Evolutionary conservation across 64 coral and sea anemone genomes (phyloP), one percentile per base, ranked within the genome.

Genomic region (Montipora cactus): DNA sequence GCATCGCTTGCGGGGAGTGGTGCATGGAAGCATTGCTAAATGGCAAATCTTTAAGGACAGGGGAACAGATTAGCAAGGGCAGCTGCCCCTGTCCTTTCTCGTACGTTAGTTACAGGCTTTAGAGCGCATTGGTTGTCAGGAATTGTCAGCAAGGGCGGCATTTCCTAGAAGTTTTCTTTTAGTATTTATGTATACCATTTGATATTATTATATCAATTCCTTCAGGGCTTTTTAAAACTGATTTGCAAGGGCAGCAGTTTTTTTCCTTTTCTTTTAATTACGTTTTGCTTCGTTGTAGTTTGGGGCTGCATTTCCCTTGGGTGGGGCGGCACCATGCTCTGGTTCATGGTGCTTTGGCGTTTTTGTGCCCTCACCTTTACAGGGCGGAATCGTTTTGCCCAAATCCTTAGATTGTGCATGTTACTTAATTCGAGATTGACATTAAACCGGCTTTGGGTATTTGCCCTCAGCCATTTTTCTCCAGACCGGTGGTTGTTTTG

Each of bases 211-310:
- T 68, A 4, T 68, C 13, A 67, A 14, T 67, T 15, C 19, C 66
- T 18, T 68, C 66, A 5, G 13, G 66, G 3, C 19, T 18, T n/a
- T 68, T 68, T 15, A 68, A 18, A 68, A 68, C 66, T 68, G 66
- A 68, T 15, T 68, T 68, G 66, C 66, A 76, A 76, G 74, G 74
- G 37, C 74, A 76, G 74, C 28, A 44, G 74, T 76, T 76, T 44
- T 55, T 55, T 37, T 1, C 52, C 2, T 7, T 55, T 55, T 4
- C 52, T 55, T 5, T 55, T 55, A 55, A 55, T 55, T 55, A 55
- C 52, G 52, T 55, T 55, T 55, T 10, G 52, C 52, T 55, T 55
- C 52, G 52, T 55, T 55, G 52, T 55, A 44, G 9, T 76, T 45
- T 76, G 10, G 66, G 66, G 18, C 5, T 68, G 13, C 19, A 68